These are phyloP conservation scores for Drosophila atripex DNA, from an alignment of 2,888 invertebrate species.

Conservation along the genomic window DNA sequence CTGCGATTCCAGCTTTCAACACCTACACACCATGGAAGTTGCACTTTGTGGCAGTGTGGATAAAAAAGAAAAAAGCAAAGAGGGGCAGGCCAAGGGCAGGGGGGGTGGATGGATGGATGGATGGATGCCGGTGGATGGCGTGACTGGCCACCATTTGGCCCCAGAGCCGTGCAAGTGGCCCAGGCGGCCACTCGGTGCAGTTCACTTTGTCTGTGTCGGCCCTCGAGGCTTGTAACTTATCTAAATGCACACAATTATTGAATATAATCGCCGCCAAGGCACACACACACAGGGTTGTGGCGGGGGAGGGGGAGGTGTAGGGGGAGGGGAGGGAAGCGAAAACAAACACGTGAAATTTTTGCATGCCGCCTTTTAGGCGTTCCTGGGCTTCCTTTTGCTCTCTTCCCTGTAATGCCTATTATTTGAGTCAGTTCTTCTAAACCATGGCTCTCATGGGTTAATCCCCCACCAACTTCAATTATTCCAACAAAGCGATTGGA, in stretches of 20 bases:
- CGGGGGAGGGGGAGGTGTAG: too few relatives aligned
- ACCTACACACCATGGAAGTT: constrained; percentile 64
- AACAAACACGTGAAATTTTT: constrained; percentile 56
- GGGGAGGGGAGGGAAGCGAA: constrained; percentile 26
- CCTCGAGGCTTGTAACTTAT: constrained; percentile 73
- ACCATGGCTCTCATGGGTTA: not conserved
- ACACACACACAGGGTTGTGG: constrained; percentile 34
- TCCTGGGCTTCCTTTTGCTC: constrained; percentile 10
- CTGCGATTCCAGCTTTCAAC: constrained; percentile 65
- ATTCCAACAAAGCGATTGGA: constrained; percentile 18
- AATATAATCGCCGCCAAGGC: constrained; percentile 70
- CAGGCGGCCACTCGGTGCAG: constrained; percentile 18
- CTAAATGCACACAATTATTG: constrained; percentile 80
- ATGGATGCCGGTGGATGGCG: constrained; percentile 61
- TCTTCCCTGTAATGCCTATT: not conserved
- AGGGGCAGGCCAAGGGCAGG: too few relatives aligned
- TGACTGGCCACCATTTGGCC: constrained; percentile 70
- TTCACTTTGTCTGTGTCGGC: constrained; percentile 51
- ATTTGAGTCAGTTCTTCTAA: not conserved
- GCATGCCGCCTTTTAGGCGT: constrained; percentile 69
- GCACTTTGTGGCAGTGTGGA: not conserved
- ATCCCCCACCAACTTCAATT: constrained; percentile 15
- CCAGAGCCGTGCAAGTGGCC: constrained; percentile 53
- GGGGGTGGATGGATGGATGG: not conserved
- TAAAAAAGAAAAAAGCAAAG: not conserved